Base-by-base conservation (phyloP, 2,888 invertebrate genomes). In the Acrobasis repandana region DNA sequence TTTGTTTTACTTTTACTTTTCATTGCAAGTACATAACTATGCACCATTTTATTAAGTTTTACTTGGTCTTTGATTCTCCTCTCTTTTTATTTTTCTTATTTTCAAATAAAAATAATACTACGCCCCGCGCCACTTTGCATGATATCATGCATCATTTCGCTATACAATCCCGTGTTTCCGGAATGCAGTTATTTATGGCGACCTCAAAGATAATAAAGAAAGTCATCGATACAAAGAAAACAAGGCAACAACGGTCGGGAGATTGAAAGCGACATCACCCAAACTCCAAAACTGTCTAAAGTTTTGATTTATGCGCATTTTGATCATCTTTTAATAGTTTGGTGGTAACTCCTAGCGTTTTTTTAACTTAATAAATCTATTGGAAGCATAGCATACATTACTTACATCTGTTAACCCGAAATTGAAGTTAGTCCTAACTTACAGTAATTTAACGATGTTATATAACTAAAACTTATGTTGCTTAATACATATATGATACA, bases 241-340 rank as follows among this genome's bases (percentile, higher is more conserved):
- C 57, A 58, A 48, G n/a, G n/a, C n/a, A n/a, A 49, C 15, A 73
- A 71, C 69, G 76, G 76, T 74, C 72, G 65, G 71, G 60, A 77
- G 76, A 83, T 81, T 75, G 75, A 76, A 79, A 74, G 74, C 74
- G 80, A 77, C 76, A 69, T 75, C 56, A 11, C 15, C 47, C 33
- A 15, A 56, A 46, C 56, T 43, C 28, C 46, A 28, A 57, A 57
- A 46, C 73, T 77, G 76, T 76, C 73, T 70, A 76, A 86, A 88
- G 75, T 82, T 83, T 80, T 81, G 81, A 86, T 85, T 85, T 84
- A 86, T 86, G 85, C 77, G 83, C 86, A 82, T 84, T 82, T 82
- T 82, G 80, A 82, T 85, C 72, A 73, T 74, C 70, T 71, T 69
- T 61, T 62, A 60, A 64, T 66, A 73, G 74, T 72, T 63, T 65